Evolutionary conservation across 2,888 invertebrate species (phyloP).

Genomic region (Apantesis nais): DNA sequence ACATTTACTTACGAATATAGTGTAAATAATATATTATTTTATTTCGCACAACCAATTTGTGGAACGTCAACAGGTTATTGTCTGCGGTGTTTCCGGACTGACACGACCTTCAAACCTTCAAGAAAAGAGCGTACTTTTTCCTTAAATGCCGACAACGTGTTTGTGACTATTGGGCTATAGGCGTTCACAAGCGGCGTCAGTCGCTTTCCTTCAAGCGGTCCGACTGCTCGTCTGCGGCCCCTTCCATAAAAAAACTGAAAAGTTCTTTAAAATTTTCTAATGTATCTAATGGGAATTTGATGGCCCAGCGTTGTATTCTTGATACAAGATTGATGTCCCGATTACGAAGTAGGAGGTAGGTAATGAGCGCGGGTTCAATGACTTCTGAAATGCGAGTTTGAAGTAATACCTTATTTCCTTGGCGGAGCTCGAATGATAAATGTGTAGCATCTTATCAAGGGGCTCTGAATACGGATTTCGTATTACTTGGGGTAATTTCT

Average conservation of each 20-base stretch:
- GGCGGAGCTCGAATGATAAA: constrained; percentile 22
- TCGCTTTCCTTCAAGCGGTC: too few relatives aligned
- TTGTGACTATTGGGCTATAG: too few relatives aligned
- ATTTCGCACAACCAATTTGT: too few relatives aligned
- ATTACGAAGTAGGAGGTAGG: constrained; percentile 43
- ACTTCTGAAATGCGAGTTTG: constrained; percentile 28
- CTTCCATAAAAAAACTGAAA: too few relatives aligned
- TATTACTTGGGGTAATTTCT: constrained; percentile 3
- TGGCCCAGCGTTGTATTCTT: constrained; percentile 54
- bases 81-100: too few relatives aligned
- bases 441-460: constrained; percentile 13
- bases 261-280: constrained; percentile 42
- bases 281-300: constrained; percentile 65
- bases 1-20: background rate
- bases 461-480: constrained; percentile 11
- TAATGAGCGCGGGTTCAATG: constrained; percentile 47
- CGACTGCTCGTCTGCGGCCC: too few relatives aligned
- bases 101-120: too few relatives aligned
- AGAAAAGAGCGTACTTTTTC: too few relatives aligned
- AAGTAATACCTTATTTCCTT: constrained; percentile 35
- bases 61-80: too few relatives aligned
- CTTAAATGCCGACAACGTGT: too few relatives aligned
- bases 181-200: too few relatives aligned
- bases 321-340: constrained; percentile 68
- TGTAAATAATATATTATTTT: background rate